Evolutionary conservation across 1,140 invertebrate genomes (phyloP), one percentile per base, ranked within the genome.

Genomic region (Neoseiulus cucumeris): DNA sequence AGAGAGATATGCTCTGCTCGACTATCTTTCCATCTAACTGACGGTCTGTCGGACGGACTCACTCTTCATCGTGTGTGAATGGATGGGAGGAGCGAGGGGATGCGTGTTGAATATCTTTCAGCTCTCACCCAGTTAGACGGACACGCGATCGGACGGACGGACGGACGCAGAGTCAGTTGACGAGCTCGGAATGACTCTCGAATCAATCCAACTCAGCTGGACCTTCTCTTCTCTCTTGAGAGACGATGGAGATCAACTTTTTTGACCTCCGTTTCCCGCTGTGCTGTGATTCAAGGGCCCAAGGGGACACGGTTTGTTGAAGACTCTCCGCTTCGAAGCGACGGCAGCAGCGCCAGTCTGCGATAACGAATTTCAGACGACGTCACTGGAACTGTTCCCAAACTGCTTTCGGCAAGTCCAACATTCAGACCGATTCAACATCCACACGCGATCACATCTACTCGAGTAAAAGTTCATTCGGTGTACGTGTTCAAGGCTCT

Each of bases 341-440:
- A 14, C 14, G 22, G 25, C 17, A 17, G 51, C 14, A 33, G 22
- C 25, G 22, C 17, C 51, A 20, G 51, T 17, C 51, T 18, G 51
- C 51, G 51, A 59, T 59, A 59, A 25, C 51, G 51, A 59, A 59
- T 59, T 59, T 59, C 51, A 59, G 14, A 59, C 51, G 51, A 59
- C 14, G 17, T 7, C 45, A 47, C 18, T 47, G 45, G 28, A 39
- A 9, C 33, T 39, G 33, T 9, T 39, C 33, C 33, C 33, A 39
- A 39, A 9, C 4, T 39, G 9, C 33, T 39, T 39, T 39, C 4
- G 9, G 33, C 4, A 39, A 39, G 4, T 39, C 33, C 33, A 4
- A 6, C 33, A 39, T 9, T 9, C 4, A 4, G 33, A 39, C 33
- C 9, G 33, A 39, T 39, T 9, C 33, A 4, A 39, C 33, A 39